Percentiles rank a stretch among this genome's conserved stretches.
Conservation (phyloP, 2,113 vertebrate species). For the Silurus meridionalis region DNA sequence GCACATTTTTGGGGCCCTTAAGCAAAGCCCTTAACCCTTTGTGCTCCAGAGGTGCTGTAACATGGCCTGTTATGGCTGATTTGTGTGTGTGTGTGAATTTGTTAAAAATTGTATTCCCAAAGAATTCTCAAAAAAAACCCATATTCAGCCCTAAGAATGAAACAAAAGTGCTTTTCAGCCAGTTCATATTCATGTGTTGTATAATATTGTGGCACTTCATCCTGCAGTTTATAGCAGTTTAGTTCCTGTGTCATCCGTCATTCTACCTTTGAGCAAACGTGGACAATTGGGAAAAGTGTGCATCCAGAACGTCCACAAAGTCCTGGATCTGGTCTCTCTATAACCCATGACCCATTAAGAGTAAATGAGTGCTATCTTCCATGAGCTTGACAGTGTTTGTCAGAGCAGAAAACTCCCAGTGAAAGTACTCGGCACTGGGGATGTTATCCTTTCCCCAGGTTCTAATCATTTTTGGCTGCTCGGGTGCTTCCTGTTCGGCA, state of each 20-base stretch:
- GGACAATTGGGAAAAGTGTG: not conserved
- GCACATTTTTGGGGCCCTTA: no score
- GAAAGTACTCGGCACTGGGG: constrained; percentile 82
- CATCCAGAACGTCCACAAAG: not conserved
- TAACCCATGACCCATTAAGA: constrained; percentile 80
- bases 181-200: not conserved
- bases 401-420: constrained; percentile 82
- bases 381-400: constrained; percentile 87
- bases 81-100: no score
- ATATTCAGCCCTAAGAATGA: not conserved
- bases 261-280: not conserved
- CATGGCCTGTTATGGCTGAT: no score
- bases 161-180: not conserved
- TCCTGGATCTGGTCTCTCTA: constrained; percentile 59
- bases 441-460: constrained; percentile 91
- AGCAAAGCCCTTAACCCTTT: no score
- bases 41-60: no score
- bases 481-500: constrained; percentile 91
- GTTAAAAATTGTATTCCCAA: no score
- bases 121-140: not conserved
- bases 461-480: constrained; percentile 92
- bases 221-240: no score
- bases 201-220: not conserved
- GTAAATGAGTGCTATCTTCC: constrained; percentile 88
- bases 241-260: not conserved